Percentiles rank a stretch among this genome's conserved stretches.
Evolutionary conservation across 2,797 vertebrate genomes (phyloP).

Genomic region (Cichlasoma orientale): DNA sequence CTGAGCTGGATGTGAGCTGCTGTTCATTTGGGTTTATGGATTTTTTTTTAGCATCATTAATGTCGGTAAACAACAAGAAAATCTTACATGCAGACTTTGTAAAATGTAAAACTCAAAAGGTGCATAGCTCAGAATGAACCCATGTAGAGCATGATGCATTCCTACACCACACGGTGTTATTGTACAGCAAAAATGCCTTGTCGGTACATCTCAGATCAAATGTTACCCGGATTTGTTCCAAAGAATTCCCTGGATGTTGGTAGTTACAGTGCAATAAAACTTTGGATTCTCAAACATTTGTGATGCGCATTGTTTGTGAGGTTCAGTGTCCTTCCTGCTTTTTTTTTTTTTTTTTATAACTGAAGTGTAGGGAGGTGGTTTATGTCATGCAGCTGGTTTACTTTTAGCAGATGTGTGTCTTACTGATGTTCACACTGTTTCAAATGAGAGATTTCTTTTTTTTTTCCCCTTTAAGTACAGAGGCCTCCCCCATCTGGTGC

Average conservation of each 20-base stretch:
- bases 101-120: slow-evolving; percentile 13
- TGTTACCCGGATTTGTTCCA: slow-evolving; percentile 1
- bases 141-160: neutral
- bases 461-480: neutral
- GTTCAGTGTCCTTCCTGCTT: slow-evolving; percentile 6
- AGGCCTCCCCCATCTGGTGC: neutral
- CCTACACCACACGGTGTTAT: neutral
- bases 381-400: neutral
- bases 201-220: slow-evolving; percentile 8
- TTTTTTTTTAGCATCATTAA: neutral
- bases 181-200: slow-evolving; percentile 2
- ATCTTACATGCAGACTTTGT: neutral
- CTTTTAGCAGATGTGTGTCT: neutral
- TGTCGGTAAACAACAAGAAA: neutral
- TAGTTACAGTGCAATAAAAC: slow-evolving; percentile 37
- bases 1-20: neutral
- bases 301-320: slow-evolving; percentile 17
- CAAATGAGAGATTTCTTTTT: neutral
- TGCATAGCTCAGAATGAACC: slow-evolving; percentile 1
- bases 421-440: neutral
- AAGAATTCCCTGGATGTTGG: slow-evolving; percentile 37
- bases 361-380: neutral
- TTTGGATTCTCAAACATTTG: slow-evolving; percentile 7
- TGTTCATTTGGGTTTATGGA: neutral
- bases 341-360: neutral